These are phyloP conservation scores for Drosophila parthenogenetica DNA, from an alignment of 2,888 invertebrate species.

Conservation along the genomic window DNA sequence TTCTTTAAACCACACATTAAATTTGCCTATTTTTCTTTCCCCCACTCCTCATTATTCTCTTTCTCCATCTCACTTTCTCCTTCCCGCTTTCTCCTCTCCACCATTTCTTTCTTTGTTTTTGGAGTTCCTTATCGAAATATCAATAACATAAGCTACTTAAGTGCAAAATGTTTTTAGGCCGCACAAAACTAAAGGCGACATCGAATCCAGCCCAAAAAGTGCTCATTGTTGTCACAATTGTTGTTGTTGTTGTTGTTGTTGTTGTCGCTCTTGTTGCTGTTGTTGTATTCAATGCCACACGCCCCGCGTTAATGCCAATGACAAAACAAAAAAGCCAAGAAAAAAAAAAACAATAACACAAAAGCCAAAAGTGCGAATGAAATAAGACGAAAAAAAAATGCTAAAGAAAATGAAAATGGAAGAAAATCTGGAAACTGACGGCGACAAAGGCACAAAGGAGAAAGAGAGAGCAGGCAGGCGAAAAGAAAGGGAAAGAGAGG, in stretches of 20 bases:
- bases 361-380: constrained; percentile 45
- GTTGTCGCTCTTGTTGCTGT: constrained; percentile 19
- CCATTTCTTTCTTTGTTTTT: background rate
- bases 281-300: constrained; percentile 56
- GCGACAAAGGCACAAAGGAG: constrained; percentile 3
- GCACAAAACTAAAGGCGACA: constrained; percentile 32
- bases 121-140: constrained; percentile 54
- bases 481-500: background rate
- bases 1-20: background rate
- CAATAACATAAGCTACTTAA: constrained; percentile 70
- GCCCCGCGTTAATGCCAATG: constrained; percentile 55
- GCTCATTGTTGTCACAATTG: constrained; percentile 30
- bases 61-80: background rate
- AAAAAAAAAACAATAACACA: constrained; percentile 30
- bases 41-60: background rate
- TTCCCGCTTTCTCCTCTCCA: background rate
- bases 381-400: constrained; percentile 11
- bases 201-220: constrained; percentile 2
- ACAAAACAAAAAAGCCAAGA: constrained; percentile 27
- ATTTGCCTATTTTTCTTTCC: background rate
- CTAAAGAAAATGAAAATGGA: constrained; percentile 20
- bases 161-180: constrained; percentile 48
- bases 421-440: constrained; percentile 24
- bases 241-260: constrained; percentile 23
- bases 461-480: background rate